Conservation (phyloP, 2,113 vertebrate species). For the Ardeotis arabs region DNA sequence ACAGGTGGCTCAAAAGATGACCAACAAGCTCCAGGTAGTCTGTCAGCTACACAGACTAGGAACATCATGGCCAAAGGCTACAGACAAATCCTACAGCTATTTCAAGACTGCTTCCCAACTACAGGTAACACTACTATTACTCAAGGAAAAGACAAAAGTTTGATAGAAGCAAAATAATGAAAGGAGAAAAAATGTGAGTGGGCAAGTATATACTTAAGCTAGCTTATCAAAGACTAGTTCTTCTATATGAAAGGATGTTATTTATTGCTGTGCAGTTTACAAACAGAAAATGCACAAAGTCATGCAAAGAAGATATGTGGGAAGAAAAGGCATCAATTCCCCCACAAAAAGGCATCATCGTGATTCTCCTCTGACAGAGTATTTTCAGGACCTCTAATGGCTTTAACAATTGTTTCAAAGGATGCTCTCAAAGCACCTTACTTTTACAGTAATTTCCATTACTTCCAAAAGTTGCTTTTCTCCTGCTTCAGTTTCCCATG, state of each 20-base stretch:
- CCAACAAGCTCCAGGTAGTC: neutral
- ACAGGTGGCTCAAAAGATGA: neutral
- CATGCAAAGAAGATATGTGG: neutral
- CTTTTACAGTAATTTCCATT: neutral
- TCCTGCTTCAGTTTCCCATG: neutral
- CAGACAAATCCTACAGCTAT: neutral
- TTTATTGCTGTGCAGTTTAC: neutral
- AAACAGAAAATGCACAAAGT: neutral
- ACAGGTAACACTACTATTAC: neutral
- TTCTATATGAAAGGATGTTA: neutral
- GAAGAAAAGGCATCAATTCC: neutral
- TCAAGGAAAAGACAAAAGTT: neutral
- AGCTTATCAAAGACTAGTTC: neutral
- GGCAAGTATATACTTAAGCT: neutral
- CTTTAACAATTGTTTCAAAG: neutral
- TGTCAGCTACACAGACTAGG: neutral
- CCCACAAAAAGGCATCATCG: neutral
- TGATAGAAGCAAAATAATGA: neutral
- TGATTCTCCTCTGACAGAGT: neutral
- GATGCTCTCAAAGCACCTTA: neutral
- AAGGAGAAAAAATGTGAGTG: neutral
- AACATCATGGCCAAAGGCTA: neutral
- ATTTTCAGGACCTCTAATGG: neutral
- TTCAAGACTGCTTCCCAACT: neutral
- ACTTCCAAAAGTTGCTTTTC: neutral